Percentiles rank a stretch among this genome's conserved stretches.
phyloP scores from a whole-genome alignment of 23 tunicate genomes.

The Ciona savignyi region DNA sequence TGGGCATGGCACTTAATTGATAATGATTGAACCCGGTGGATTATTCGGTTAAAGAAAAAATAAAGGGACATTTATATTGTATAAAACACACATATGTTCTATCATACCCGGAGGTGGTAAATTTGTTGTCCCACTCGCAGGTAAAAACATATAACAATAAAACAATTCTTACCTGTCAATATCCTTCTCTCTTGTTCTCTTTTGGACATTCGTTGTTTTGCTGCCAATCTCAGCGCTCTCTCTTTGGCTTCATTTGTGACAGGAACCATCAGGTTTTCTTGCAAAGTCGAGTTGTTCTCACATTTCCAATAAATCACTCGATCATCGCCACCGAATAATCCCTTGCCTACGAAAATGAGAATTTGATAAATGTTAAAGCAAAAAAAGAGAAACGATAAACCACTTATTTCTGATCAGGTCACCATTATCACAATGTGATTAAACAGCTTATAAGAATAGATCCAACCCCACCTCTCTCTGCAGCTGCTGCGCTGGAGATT shows the following conservation, averaged over 20 bases:
- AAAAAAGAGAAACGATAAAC: not conserved
- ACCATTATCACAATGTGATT: too few species aligned
- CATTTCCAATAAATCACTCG: constrained; percentile 79
- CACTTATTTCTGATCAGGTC: too few species aligned
- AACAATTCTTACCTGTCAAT: constrained; percentile 85
- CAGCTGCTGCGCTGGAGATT: constrained; percentile 71
- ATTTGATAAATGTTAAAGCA: too few species aligned
- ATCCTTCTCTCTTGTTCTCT: constrained; percentile 56
- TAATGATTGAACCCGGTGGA: too few species aligned
- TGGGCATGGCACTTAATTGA: too few species aligned
- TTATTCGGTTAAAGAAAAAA: too few species aligned
- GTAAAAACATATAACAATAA: constrained; percentile 60
- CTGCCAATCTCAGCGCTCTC: constrained; percentile 59
- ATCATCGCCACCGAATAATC: constrained; percentile 50
- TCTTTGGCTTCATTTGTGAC: constrained; percentile 78
- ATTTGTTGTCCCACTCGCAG: too few species aligned
- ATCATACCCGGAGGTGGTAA: too few species aligned
- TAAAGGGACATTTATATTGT: too few species aligned
- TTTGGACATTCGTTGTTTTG: constrained; percentile 74
- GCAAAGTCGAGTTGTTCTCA: constrained; percentile 37
- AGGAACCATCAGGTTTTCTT: constrained; percentile 64
- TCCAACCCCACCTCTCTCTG: constrained; percentile 25
- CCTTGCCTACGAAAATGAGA: constrained; percentile 43
- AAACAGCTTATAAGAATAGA: too few species aligned
- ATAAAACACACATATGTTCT: too few species aligned